Base-by-base conservation (phyloP, 2,888 invertebrate species). In the Tupiocoris notatus region DNA sequence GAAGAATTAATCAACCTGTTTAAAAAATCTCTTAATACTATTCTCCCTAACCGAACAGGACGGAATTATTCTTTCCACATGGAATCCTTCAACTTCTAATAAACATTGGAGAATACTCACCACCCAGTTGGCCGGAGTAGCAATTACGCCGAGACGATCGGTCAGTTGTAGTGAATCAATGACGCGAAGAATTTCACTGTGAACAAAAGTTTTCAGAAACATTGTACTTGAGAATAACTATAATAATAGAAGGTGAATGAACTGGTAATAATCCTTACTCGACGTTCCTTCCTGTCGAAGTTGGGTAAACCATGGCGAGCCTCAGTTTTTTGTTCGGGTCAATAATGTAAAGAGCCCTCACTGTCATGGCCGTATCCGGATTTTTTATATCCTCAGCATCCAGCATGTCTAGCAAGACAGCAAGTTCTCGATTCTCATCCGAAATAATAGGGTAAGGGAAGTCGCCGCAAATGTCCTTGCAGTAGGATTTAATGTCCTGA, bases 71-170 rank as follows among this genome's bases (percentile, higher is more conserved):
- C 9, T 61, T 56, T 16, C 56, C 16, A 12, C 12, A n/a, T n/a
- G n/a, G n/a, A n/a, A n/a, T n/a, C n/a, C n/a, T n/a, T n/a, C n/a
- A n/a, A n/a, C n/a, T n/a, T n/a, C n/a, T n/a, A n/a, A n/a, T n/a
- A n/a, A n/a, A n/a, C n/a, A n/a, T n/a, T n/a, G n/a, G n/a, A n/a
- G n/a, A n/a, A n/a, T n/a, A 20, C 86, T 85, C 85, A 92, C 92
- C 85, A 88, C 87, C 95, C 95, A 95, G 83, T 94, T 91, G 22
- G 90, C 94, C 20, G 95, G 95, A 2, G 95, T 95, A 7, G 94
- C 95, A 76, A 93, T 88, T 77, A 91, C 86, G 80, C 91, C 90
- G 75, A 88, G 85, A 76, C 85, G 86, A 79, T 90, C 89, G 0
- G 89, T 91, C 79, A 95, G 85, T 84, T 94, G 93, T 61, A 95